phyloP scores from a whole-genome alignment of 1,140 invertebrate species.

The Oscheius sp. region DNA sequence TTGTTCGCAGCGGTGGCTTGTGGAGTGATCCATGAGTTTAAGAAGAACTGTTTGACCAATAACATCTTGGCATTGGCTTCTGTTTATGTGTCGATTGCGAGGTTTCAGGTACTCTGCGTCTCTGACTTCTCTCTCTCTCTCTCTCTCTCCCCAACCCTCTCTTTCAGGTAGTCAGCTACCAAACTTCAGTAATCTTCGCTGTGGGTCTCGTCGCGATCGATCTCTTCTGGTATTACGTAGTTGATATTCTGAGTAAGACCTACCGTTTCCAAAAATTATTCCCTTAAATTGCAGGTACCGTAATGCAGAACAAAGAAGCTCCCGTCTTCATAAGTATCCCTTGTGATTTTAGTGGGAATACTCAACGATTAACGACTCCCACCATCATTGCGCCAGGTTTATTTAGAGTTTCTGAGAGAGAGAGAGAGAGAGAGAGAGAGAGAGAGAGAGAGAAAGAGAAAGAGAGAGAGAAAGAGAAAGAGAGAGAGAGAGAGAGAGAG shows the following conservation, averaged over 20 bases:
- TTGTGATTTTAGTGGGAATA: slow-evolving; percentile 24
- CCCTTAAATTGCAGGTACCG: slow-evolving; percentile 21
- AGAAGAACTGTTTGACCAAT: slow-evolving; percentile 21
- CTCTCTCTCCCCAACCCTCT: background rate
- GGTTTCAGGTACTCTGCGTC: slow-evolving; percentile 19
- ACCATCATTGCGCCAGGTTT: slow-evolving; percentile 24
- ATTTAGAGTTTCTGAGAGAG: too few species aligned
- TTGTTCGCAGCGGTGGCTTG: background rate
- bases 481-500: background rate
- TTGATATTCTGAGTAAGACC: slow-evolving; percentile 33
- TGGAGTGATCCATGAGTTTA: slow-evolving; percentile 21
- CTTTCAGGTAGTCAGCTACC: slow-evolving; percentile 30
- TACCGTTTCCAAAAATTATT: background rate
- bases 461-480: too few species aligned
- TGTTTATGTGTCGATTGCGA: slow-evolving; percentile 13
- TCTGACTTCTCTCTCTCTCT: background rate
- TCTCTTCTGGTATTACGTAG: slow-evolving; percentile 29
- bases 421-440: too few species aligned
- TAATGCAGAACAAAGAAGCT: slow-evolving; percentile 5
- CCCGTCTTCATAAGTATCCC: slow-evolving; percentile 28
- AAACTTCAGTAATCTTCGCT: slow-evolving; percentile 22
- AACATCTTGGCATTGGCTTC: slow-evolving; percentile 16
- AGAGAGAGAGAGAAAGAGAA: too few species aligned
- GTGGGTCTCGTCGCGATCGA: slow-evolving; percentile 21
- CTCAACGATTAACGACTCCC: slow-evolving; percentile 16